A percentile compares a stretch with the other conserved stretches of the same genome.
Evolutionary conservation across 2,797 vertebrate species (phyloP).

Genomic region (Pangasius macronema): DNA sequence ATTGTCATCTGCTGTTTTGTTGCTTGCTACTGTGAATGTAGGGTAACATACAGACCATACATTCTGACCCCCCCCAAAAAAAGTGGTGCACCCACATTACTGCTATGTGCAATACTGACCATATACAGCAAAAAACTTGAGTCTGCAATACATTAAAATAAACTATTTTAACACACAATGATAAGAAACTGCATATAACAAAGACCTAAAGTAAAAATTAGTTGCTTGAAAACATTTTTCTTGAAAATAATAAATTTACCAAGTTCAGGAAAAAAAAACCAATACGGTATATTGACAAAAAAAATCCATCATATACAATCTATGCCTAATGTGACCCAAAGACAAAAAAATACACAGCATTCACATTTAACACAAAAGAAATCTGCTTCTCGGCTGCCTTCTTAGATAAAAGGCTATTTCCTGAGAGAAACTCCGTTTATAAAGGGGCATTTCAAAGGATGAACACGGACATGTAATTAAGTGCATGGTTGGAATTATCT

Average conservation of each 20-base stretch:
- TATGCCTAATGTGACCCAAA: background rate
- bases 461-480: constrained; percentile 51
- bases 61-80: background rate
- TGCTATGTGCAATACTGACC: background rate
- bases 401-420: constrained; percentile 10
- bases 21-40: background rate
- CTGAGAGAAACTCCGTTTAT: background rate
- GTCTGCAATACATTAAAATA: background rate
- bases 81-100: background rate
- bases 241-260: background rate
- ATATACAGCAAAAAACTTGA: background rate
- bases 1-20: background rate
- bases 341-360: background rate
- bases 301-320: background rate
- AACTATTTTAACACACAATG: background rate
- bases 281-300: background rate
- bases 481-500: constrained; percentile 42
- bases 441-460: background rate
- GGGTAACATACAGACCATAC: background rate
- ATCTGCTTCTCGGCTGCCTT: background rate
- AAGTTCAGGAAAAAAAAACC: background rate
- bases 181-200: background rate
- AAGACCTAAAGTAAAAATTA: background rate
- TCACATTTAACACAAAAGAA: background rate
- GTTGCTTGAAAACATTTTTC: background rate